Percentiles rank a stretch among this genome's conserved stretches.
phyloP scores from a whole-genome alignment of 2,888 invertebrate species.

The Xylota sylvarum region DNA sequence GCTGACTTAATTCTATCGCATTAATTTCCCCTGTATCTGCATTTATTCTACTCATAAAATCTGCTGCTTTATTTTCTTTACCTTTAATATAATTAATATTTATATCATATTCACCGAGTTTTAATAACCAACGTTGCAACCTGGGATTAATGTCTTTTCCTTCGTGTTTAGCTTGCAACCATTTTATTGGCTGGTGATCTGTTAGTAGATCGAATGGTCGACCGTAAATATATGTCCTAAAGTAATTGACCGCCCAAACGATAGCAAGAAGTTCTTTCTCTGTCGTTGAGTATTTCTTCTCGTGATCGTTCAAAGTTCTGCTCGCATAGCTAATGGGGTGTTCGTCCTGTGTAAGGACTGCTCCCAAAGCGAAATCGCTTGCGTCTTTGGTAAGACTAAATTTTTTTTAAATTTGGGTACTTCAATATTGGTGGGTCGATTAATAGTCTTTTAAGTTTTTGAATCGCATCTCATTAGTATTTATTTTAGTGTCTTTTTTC shows the following conservation, averaged over 20 bases:
- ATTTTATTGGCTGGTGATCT: slow-evolving; percentile 29
- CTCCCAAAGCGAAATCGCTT: too few species aligned
- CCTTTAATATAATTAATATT: slow-evolving; percentile 33
- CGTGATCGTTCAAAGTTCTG: too few species aligned
- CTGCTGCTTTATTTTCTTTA: slow-evolving; percentile 31
- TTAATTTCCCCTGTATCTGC: background rate
- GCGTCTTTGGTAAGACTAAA: too few species aligned
- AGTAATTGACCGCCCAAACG: background rate
- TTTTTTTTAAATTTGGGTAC: too few species aligned
- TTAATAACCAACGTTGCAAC: slow-evolving; percentile 24
- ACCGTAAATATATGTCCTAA: slow-evolving; percentile 15
- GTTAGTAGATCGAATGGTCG: slow-evolving; percentile 20
- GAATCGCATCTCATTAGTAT: too few species aligned
- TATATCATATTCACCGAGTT: slow-evolving; percentile 22
- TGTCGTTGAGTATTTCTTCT: background rate
- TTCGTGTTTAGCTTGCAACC: slow-evolving; percentile 25
- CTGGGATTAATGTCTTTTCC: slow-evolving; percentile 22
- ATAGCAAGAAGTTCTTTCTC: background rate
- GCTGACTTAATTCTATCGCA: too few species aligned
- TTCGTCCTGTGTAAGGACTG: too few species aligned
- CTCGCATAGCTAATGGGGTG: too few species aligned
- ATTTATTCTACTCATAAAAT: too few species aligned
- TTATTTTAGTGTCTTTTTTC: too few species aligned
- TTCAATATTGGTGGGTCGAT: too few species aligned
- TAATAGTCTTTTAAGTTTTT: too few species aligned